Percentiles rank a stretch among this genome's conserved stretches.
Conservation (phyloP, 2,113 vertebrate genomes). For the Phyllostomus discolor region DNA sequence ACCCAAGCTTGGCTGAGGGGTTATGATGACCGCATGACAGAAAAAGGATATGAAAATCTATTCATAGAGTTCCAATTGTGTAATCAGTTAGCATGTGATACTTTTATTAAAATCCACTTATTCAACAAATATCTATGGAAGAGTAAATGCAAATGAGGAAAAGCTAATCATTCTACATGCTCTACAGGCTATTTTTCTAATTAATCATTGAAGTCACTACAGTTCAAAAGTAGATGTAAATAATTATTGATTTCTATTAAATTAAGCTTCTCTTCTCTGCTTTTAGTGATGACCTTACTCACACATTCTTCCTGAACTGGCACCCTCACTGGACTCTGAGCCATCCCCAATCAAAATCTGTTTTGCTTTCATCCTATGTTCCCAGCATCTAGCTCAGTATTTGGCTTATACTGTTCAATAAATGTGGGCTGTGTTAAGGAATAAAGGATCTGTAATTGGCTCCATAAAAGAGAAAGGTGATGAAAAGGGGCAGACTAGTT, state of each 20-base stretch:
- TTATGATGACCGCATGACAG: neutral
- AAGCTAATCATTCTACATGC: neutral
- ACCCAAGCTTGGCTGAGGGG: neutral
- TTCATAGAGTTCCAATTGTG: neutral
- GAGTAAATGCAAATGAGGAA: neutral
- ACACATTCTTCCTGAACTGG: neutral
- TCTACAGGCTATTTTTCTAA: neutral
- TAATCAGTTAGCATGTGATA: neutral
- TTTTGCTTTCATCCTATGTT: neutral
- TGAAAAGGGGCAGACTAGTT: neutral
- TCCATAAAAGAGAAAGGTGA: neutral
- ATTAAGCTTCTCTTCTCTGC: conserved; percentile 23
- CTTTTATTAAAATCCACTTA: neutral
- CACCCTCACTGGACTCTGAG: neutral
- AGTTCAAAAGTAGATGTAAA: conserved; percentile 40
- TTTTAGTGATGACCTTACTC: conserved; percentile 38
- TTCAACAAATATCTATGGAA: neutral
- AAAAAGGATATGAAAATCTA: neutral
- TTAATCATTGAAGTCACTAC: conserved; percentile 8
- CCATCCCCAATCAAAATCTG: neutral
- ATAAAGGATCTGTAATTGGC: neutral
- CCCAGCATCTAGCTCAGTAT: neutral
- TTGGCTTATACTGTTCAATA: conserved; percentile 31
- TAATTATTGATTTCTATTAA: conserved; percentile 48
- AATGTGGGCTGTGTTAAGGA: conserved; percentile 15